Percentiles rank a stretch among this genome's conserved stretches.
Evolutionary conservation across 2,797 vertebrate genomes (phyloP).

Genomic region (Pogonophryne albipinna): DNA sequence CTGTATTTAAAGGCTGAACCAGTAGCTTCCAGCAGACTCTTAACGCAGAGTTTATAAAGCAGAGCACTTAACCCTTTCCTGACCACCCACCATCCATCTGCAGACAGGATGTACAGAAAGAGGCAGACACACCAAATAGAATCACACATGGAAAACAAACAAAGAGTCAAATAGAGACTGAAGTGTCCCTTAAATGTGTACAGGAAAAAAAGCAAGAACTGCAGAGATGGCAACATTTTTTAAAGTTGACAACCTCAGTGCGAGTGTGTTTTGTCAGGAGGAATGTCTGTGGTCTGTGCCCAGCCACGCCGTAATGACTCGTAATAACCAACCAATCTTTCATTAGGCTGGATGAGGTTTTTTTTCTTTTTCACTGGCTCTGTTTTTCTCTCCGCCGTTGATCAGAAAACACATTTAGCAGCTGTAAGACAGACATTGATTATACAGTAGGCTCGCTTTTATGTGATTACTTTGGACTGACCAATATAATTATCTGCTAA

Average conservation of each 20-base stretch:
- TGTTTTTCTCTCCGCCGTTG: constrained; percentile 40
- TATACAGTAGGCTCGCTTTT: constrained; percentile 1
- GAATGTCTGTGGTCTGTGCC: constrained; percentile 64
- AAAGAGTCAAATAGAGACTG: constrained; percentile 18
- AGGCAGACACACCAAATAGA: constrained; percentile 7
- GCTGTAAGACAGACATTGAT: constrained; percentile 20
- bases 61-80: constrained; percentile 89
- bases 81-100: constrained; percentile 72
- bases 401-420: constrained; percentile 49
- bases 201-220: constrained; percentile 53
- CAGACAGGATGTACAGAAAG: constrained; percentile 31
- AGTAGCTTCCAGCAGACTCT: constrained; percentile 87
- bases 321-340: constrained; percentile 60
- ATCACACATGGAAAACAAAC: constrained; percentile 43
- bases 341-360: constrained; percentile 46
- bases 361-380: constrained; percentile 27
- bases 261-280: constrained; percentile 66
- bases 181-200: constrained; percentile 48
- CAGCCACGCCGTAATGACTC: constrained; percentile 57
- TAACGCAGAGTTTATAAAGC: constrained; percentile 84
- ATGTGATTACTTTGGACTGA: constrained; percentile 16
- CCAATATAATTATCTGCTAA: background rate
- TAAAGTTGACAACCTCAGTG: constrained; percentile 64
- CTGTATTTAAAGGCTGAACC: constrained; percentile 92
- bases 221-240: constrained; percentile 60